These are phyloP conservation scores for Prolemur simus DNA, from an alignment of 2,113 vertebrate genomes.

Conservation along the genomic window DNA sequence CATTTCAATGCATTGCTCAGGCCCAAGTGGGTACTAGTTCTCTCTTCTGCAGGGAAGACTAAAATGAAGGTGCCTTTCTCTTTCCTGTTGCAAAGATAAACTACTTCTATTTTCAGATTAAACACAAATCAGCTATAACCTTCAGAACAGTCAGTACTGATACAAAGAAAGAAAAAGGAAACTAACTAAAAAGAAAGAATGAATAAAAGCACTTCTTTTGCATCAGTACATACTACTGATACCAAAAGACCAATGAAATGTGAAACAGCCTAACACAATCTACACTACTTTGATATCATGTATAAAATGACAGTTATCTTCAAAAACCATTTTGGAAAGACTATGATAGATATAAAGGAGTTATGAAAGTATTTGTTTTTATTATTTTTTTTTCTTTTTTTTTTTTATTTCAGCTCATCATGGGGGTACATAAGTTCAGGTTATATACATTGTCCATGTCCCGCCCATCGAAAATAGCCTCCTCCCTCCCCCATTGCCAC, in stretches of 20 bases:
- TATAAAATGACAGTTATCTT: neutral
- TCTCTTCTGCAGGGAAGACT: constrained; percentile 24
- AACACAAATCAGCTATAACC: constrained; percentile 59
- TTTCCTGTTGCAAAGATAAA: constrained; percentile 67
- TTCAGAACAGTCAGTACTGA: constrained; percentile 48
- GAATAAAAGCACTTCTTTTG: constrained; percentile 28
- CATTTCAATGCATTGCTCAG: constrained; percentile 57
- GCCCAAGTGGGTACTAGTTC: constrained; percentile 49
- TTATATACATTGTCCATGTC: too few relatives aligned
- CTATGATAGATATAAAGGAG: neutral
- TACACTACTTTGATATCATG: neutral
- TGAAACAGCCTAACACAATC: neutral
- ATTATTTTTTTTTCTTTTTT: neutral
- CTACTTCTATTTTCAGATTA: constrained; percentile 57
- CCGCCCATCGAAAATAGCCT: neutral
- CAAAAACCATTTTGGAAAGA: constrained; percentile 40
- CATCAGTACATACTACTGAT: neutral
- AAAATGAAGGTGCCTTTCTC: constrained; percentile 67
- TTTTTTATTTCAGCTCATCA: too few relatives aligned
- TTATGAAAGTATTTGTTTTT: constrained; percentile 33
- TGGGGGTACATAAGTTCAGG: too few relatives aligned
- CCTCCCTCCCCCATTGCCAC: neutral
- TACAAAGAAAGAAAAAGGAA: constrained; percentile 48
- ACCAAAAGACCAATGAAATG: neutral
- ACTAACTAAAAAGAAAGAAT: neutral